Base-by-base conservation (phyloP, 2,888 invertebrate species). In the Thelaira solivaga region DNA sequence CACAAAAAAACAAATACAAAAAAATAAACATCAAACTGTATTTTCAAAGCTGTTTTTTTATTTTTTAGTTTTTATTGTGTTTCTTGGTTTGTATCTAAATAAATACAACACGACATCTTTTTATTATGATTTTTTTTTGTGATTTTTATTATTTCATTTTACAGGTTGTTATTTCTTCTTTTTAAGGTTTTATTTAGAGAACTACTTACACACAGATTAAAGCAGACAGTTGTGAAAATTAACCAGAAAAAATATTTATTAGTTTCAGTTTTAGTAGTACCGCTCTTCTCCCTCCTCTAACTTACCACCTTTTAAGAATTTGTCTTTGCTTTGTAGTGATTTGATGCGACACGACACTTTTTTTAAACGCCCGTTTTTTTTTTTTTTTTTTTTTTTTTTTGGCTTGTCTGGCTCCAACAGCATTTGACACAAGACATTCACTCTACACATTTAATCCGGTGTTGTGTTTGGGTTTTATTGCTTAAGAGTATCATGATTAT, bases 281-380 rank as follows among this genome's bases (percentile, higher is more conserved):
- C 20, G n/a, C 41, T 55, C 8, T 8, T 10, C 18, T 53, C 45
- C 4, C n/a, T 39, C 26, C n/a, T n/a, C n/a, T n/a, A n/a, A n/a
- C n/a, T n/a, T n/a, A n/a, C n/a, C n/a, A n/a, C 43, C 22, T 51
- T 13, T 8, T 16, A 45, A 55, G 53, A 75, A 67, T 74, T 36
- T 74, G 64, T 72, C 45, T 55, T 24, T 57, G 29, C 45, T n/a
- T n/a, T n/a, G 34, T 45, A 41, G 61, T 74, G 69, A 78, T 74
- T 69, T 74, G 74, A 74, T 78, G 53, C 65, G 74, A 74, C 74
- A 78, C 74, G 74, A 71, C 78, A 74, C 41, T 78, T 74, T 76
- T 55, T 31, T 51, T 34, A 36, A 49, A 57, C 16, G 36, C 20
- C 39, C 31, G 49, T 72, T 51, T 59, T 24, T 45, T 65, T 45